phyloP scores from a whole-genome alignment of 2,797 vertebrate genomes.

The Melanogrammus aeglefinus region DNA sequence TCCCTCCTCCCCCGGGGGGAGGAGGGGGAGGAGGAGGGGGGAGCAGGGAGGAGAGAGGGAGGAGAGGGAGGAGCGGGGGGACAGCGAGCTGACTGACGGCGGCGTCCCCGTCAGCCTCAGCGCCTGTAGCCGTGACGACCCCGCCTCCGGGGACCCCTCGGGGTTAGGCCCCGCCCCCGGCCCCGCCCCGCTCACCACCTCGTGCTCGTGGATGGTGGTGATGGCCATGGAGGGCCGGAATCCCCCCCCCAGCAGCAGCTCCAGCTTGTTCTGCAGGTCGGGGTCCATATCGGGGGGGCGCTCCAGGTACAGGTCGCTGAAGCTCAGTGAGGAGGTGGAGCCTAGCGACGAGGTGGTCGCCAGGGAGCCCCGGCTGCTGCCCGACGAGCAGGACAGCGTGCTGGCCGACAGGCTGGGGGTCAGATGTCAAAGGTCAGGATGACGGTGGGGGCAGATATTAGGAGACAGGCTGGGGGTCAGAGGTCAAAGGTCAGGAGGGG shows the following conservation, averaged over 20 bases:
- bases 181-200: conserved; percentile 36
- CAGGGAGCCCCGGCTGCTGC: conserved; percentile 91
- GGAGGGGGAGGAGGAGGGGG: background rate
- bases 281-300: conserved; percentile 81
- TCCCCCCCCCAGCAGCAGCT: conserved; percentile 81
- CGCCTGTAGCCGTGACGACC: conserved; percentile 74
- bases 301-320: conserved; percentile 90
- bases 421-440: background rate
- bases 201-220: conserved; percentile 93
- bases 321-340: conserved; percentile 90
- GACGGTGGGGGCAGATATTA: background rate
- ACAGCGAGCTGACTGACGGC: conserved; percentile 88
- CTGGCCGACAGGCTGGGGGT: conserved; percentile 86
- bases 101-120: conserved; percentile 87
- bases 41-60: conserved; percentile 95
- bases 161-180: conserved; percentile 53
- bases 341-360: conserved; percentile 88
- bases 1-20: conserved; percentile 53
- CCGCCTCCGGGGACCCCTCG: conserved; percentile 52
- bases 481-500: background rate
- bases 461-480: too few species aligned
- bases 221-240: conserved; percentile 90
- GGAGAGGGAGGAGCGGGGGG: conserved; percentile 93
- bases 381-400: conserved; percentile 94
- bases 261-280: conserved; percentile 89